These are phyloP conservation scores for Babyrousa celebensis DNA, from an alignment of 2,797 vertebrate genomes.

Conservation along the genomic window DNA sequence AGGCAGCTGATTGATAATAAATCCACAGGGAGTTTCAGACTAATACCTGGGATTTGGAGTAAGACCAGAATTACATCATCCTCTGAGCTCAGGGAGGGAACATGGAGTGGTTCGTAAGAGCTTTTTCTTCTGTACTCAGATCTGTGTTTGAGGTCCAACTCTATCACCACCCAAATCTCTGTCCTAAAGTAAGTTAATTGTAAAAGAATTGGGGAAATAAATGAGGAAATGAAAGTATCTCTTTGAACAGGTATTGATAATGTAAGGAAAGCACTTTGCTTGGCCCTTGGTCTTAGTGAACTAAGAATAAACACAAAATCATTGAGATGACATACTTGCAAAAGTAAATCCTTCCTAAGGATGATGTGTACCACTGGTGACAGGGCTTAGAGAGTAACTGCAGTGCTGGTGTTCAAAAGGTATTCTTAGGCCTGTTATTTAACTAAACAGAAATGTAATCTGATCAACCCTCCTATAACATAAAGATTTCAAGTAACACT, in stretches of 20 bases:
- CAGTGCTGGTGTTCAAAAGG: background rate
- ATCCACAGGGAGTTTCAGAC: background rate
- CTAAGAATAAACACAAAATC: slow-evolving; percentile 56
- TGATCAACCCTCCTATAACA: background rate
- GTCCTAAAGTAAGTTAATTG: slow-evolving; percentile 37
- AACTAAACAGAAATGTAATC: background rate
- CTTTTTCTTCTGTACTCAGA: background rate
- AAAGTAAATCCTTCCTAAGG: slow-evolving; percentile 39
- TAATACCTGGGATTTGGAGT: background rate
- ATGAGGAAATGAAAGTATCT: background rate
- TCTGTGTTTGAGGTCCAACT: slow-evolving; percentile 4
- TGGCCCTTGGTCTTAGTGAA: slow-evolving; percentile 24
- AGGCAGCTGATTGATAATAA: background rate
- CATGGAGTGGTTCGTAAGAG: background rate
- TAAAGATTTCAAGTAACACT: slow-evolving; percentile 63
- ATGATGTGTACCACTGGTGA: background rate
- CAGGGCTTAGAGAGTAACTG: background rate
- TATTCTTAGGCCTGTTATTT: background rate
- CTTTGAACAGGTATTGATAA: background rate
- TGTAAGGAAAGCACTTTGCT: background rate
- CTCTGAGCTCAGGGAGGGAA: background rate
- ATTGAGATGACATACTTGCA: slow-evolving; percentile 20
- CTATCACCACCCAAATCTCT: background rate
- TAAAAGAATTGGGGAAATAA: background rate
- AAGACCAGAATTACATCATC: background rate